Base-by-base conservation (phyloP, 2,888 invertebrate genomes). In the Cyaniris semiargus region DNA sequence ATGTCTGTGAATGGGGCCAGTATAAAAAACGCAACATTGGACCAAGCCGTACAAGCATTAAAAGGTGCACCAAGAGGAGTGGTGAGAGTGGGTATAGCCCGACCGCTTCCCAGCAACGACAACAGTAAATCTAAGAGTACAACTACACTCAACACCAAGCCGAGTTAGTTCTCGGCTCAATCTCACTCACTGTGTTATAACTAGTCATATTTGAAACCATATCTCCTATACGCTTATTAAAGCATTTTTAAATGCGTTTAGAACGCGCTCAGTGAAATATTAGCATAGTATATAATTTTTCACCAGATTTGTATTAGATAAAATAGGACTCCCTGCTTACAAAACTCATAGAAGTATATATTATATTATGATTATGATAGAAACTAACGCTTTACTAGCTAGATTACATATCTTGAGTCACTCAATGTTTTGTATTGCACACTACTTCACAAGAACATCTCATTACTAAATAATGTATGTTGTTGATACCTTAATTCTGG, bases 21-120 rank as follows among this genome's bases (percentile, higher is more conserved):
- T 86, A 95, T 99, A 83, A 98, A 97, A 86, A 98, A 98, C 88
- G 97, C 98, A 53, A 97, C 97, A 0, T 93, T 99, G 80, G 99
- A 99, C 89, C 97, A 98, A 90, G 99, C 99, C 8, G 99, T 99
- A 75, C 97, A 98, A 89, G 98, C 98, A 18, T 94, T 99, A 81
- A 99, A 99, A 90, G 97, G 98, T 77, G 98, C 99, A 82, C 96
- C 98, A 0, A 95, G 97, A 84, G 99, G 99, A 71, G 93, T 95
- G 76, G 99, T 99, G 1, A 95, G 95, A 83, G 96, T 99, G 78
- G 99, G 99, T 74, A 97, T 99, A 81, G 98, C 99, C 77, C 96
- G 97, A 83, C 98, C 98, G 15, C 92, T 97, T 81, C 96, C 96
- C 27, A 87, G 91, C 0, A 87, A 86, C 6, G 91, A 92, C 38